phyloP scores from a whole-genome alignment of 2,797 vertebrate species.

The Austrolebias charrua region DNA sequence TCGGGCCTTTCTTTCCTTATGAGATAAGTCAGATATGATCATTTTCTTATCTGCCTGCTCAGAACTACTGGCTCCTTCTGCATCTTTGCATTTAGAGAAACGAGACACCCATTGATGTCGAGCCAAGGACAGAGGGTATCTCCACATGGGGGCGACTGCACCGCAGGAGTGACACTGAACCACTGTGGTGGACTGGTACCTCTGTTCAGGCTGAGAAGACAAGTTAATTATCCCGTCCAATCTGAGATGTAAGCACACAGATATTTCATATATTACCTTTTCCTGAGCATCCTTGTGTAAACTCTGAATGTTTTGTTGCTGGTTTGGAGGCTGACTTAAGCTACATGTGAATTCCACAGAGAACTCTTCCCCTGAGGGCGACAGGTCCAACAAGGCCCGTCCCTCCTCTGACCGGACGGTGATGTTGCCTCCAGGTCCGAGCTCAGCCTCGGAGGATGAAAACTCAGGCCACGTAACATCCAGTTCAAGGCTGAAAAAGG shows the following conservation, averaged over 20 bases:
- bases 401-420: constrained; percentile 82
- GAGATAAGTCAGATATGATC: neutral
- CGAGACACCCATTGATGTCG: constrained; percentile 47
- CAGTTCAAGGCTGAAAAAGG: constrained; percentile 64
- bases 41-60: neutral
- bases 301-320: constrained; percentile 11
- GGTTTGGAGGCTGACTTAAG: constrained; percentile 74
- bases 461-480: constrained; percentile 81
- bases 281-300: constrained; percentile 30
- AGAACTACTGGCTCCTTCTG: neutral
- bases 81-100: constrained; percentile 14
- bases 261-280: constrained; percentile 46
- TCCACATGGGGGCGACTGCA: constrained; percentile 77
- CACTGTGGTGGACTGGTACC: constrained; percentile 76
- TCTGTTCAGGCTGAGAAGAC: constrained; percentile 36
- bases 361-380: constrained; percentile 83
- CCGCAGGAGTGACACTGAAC: constrained; percentile 82
- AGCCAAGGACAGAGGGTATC: constrained; percentile 85
- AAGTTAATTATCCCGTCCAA: constrained; percentile 8
- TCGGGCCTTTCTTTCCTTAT: constrained; percentile 26
- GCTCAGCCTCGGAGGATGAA: constrained; percentile 44
- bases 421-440: constrained; percentile 60
- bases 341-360: constrained; percentile 84
- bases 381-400: constrained; percentile 78
- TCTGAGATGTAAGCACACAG: constrained; percentile 1